Base-by-base conservation (phyloP, 2,888 invertebrate species). In the Agrilus biguttatus region DNA sequence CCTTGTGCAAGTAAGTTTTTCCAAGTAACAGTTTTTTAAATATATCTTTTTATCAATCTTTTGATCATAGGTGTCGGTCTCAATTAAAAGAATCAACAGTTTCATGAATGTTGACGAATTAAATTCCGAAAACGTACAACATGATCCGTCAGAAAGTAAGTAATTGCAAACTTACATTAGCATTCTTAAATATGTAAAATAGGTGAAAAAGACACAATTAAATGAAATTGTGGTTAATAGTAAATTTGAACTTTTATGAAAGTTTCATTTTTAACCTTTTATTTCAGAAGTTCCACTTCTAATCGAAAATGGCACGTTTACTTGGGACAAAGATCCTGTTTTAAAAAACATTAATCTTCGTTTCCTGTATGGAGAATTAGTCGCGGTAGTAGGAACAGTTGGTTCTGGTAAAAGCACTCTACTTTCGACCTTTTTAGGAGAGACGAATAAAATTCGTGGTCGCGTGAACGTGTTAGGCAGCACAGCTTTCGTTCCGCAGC, bases 81-180 rank as follows among this genome's bases (percentile, higher is more conserved):
- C 95, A 49, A 78, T 95, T 47, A 81, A 83, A 58, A 78, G 95
- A 63, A 80, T 96, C 54, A 89, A 91, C 63, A 83, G 83, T 61
- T 96, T 91, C 66, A 79, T 96, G 79, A 90, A 87, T 61, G 77
- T 80, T 49, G 91, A 91, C 59, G 95, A 96, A 69, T 68, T 95
- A 51, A 84, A 92, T 64, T 78, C 80, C 1, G 70, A 74, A 48
- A 80, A 80, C 51, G 83, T 90, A 0, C 73, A 76, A 45, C 87
- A 87, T 55, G 83, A 88, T 60, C 58, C 71, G 41, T 73, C 74
- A 51, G 83, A 84, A 70, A 71, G 88, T 87, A 72, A 76, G 73
- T 36, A 33, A 8, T 8, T 8, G 23, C 8, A 23, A 23, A 23
- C 6, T 23, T 23, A 8, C 23, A 5, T 8, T 23, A 23, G 6